Percentiles rank a stretch among this genome's conserved stretches.
These are phyloP conservation scores for Aricia agestis DNA, from an alignment of 1,140 invertebrate genomes.

Conservation along the genomic window DNA sequence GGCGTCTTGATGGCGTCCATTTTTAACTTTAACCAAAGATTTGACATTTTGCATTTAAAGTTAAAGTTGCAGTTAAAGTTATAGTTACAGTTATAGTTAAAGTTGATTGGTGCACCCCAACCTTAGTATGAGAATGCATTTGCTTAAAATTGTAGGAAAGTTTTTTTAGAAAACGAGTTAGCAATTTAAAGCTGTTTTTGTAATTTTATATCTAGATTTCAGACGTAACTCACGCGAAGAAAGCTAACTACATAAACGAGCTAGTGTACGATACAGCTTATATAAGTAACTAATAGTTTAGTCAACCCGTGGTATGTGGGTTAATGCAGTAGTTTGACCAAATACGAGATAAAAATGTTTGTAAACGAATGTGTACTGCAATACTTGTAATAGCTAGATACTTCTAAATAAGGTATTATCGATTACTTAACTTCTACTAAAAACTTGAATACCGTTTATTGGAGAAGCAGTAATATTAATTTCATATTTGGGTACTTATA, in stretches of 20 bases:
- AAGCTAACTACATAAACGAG: neutral
- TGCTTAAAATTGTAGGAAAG: no score
- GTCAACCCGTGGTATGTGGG: neutral
- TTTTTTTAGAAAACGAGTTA: neutral
- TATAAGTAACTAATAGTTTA: neutral
- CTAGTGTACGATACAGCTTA: neutral
- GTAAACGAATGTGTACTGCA: neutral
- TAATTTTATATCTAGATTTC: neutral
- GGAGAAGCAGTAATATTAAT: neutral
- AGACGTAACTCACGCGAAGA: neutral
- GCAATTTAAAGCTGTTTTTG: neutral
- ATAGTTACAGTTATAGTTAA: no score
- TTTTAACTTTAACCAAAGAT: no score
- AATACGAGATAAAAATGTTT: slow-evolving; percentile 1
- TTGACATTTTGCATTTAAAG: no score
- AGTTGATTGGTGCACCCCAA: no score
- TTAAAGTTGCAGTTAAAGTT: no score
- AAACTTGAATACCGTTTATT: neutral
- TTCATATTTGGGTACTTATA: neutral
- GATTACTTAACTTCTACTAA: neutral
- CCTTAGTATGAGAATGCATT: no score
- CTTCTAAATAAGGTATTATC: neutral
- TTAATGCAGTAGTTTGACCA: neutral
- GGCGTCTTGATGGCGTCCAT: no score
- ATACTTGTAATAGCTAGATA: neutral